Percentiles rank a stretch among this genome's conserved stretches.
These are phyloP conservation scores for Synodontis membranacea DNA, from an alignment of 2,113 vertebrate genomes.

Conservation along the genomic window DNA sequence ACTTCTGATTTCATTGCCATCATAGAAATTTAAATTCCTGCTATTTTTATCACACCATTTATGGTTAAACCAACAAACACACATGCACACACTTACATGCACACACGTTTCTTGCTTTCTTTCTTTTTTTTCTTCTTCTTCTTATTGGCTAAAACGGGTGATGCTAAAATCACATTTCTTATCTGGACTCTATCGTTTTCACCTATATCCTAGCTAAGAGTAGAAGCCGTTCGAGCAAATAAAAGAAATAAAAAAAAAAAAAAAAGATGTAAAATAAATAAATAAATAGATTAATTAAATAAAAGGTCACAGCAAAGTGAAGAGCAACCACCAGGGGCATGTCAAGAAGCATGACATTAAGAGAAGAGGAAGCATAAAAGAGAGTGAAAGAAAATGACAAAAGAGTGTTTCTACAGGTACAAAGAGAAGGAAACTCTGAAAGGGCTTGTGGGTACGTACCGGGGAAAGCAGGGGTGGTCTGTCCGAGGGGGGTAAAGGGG, in stretches of 20 bases:
- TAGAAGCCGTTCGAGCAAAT: background rate
- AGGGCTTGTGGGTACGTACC: conserved; percentile 97
- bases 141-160: background rate
- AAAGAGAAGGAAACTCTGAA: conserved; percentile 83
- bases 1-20: background rate
- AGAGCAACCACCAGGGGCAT: conserved; percentile 80
- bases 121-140: background rate
- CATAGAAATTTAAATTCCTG: background rate
- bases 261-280: conserved; percentile 46
- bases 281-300: no score
- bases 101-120: no score
- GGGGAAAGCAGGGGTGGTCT: conserved; percentile 99
- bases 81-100: background rate
- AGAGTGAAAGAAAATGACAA: conserved; percentile 68
- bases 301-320: conserved; percentile 54
- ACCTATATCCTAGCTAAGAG: background rate
- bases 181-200: background rate
- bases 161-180: background rate
- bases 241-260: background rate
- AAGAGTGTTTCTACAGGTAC: conserved; percentile 79
- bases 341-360: conserved; percentile 59
- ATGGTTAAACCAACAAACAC: background rate
- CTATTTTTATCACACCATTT: background rate
- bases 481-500: conserved; percentile 99
- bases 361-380: conserved; percentile 67